These are phyloP conservation scores for Hypsopygia costalis DNA, from an alignment of 2,888 invertebrate species.

Conservation along the genomic window DNA sequence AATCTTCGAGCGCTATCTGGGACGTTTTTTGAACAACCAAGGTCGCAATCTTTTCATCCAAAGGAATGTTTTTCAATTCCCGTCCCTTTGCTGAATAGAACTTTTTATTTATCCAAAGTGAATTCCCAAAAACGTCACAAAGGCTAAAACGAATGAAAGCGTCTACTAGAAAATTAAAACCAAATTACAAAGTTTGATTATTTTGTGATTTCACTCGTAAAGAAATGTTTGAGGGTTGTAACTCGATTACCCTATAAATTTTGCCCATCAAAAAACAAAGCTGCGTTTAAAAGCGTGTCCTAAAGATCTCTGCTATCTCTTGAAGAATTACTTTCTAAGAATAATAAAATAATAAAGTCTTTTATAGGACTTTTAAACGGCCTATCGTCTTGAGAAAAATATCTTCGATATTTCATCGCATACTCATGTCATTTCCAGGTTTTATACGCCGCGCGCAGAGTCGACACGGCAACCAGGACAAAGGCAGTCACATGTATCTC, in stretches of 20 bases:
- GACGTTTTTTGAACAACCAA: background rate
- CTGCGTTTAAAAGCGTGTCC: conserved; percentile 1
- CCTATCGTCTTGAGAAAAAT: too few species aligned
- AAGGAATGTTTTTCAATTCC: conserved; percentile 9
- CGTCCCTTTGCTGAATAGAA: conserved; percentile 2
- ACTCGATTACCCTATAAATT: conserved; percentile 21
- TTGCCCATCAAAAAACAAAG: conserved; percentile 12
- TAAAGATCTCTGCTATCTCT: background rate
- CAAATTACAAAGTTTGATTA: conserved; percentile 29
- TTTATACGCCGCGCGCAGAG: too few species aligned
- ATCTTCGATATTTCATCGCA: too few species aligned
- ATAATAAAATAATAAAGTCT: too few species aligned
- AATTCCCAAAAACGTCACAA: conserved; percentile 10
- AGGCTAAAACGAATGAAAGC: conserved; percentile 14
- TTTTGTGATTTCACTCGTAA: conserved; percentile 28
- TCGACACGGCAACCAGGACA: too few species aligned
- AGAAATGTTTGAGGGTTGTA: conserved; percentile 19
- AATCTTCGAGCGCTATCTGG: background rate
- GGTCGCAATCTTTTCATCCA: conserved; percentile 5
- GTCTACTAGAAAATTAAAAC: conserved; percentile 24
- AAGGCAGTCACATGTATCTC: too few species aligned
- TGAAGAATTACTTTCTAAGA: background rate
- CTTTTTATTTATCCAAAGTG: conserved; percentile 10
- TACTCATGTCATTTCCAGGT: too few species aligned
- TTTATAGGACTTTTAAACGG: too few species aligned